phyloP scores from a whole-genome alignment of 2,888 invertebrate species.

The Parelbella ahira region DNA sequence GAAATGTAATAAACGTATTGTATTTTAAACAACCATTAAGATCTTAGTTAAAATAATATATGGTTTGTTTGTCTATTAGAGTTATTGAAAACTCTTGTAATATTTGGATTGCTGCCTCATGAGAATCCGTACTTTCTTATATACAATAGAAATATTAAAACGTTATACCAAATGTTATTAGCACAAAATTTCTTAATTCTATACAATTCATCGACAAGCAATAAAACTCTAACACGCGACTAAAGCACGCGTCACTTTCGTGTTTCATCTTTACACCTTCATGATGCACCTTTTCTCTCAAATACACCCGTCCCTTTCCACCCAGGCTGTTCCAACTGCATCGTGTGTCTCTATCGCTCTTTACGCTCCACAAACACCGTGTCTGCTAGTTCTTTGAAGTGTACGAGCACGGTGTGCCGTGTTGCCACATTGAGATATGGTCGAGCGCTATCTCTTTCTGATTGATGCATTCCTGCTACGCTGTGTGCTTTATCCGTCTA shows the following conservation, averaged over 20 bases:
- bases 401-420: conserved; percentile 6
- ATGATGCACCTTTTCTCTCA: conserved; percentile 56
- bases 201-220: too few species aligned
- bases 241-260: conserved; percentile 71
- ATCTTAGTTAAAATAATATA: too few species aligned
- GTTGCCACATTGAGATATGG: conserved; percentile 6
- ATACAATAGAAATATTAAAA: too few species aligned
- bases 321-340: conserved; percentile 34
- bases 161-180: too few species aligned
- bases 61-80: too few species aligned
- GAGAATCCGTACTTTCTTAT: too few species aligned
- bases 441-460: conserved; percentile 7
- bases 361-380: conserved; percentile 2
- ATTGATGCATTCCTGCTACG: conserved; percentile 20
- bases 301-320: conserved; percentile 41
- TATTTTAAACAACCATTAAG: too few species aligned
- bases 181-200: too few species aligned
- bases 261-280: conserved; percentile 78
- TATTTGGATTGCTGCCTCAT: too few species aligned
- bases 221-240: conserved; percentile 53
- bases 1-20: too few species aligned
- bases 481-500: conserved; percentile 17
- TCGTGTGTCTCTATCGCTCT: conserved; percentile 10
- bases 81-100: too few species aligned
- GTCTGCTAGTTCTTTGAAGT: conserved; percentile 7